These are phyloP conservation scores for Zophobas atratus DNA, from an alignment of 1,140 invertebrate species.

Conservation along the genomic window DNA sequence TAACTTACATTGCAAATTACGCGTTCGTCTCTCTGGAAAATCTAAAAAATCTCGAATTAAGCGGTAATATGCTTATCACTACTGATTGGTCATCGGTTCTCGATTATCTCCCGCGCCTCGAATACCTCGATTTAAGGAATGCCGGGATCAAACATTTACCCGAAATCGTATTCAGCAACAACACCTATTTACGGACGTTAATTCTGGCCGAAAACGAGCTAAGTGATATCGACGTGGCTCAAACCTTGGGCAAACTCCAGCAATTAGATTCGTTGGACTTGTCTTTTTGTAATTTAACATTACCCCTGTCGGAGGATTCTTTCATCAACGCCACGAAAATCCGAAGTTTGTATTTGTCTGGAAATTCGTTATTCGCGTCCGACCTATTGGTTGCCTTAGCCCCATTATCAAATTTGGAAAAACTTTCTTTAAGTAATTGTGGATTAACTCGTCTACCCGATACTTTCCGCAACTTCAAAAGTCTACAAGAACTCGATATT, in stretches of 20 bases:
- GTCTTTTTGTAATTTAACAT: slow-evolving; percentile 79
- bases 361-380: slow-evolving; percentile 78
- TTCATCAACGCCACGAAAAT: slow-evolving; percentile 80
- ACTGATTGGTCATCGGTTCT: slow-evolving; percentile 76
- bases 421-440: slow-evolving; percentile 79
- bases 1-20: slow-evolving; percentile 73
- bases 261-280: slow-evolving; percentile 79
- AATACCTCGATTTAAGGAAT: slow-evolving; percentile 77
- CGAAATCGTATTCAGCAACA: slow-evolving; percentile 77
- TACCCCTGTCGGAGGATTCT: slow-evolving; percentile 77
- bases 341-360: slow-evolving; percentile 76
- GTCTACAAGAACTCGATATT: slow-evolving; percentile 78
- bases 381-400: slow-evolving; percentile 78
- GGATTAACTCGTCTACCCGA: slow-evolving; percentile 76
- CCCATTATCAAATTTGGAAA: slow-evolving; percentile 76
- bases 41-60: slow-evolving; percentile 77
- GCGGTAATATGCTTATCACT: slow-evolving; percentile 72
- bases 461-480: slow-evolving; percentile 77
- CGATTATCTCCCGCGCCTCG: slow-evolving; percentile 73
- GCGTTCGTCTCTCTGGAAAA: slow-evolving; percentile 74
- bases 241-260: slow-evolving; percentile 77
- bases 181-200: slow-evolving; percentile 76
- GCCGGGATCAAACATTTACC: slow-evolving; percentile 75
- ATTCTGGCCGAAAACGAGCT: slow-evolving; percentile 79
- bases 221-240: slow-evolving; percentile 75